Evolutionary conservation across 2,888 invertebrate genomes (phyloP), one percentile per base, ranked within the genome.

Genomic region (Mycalesis mineus): DNA sequence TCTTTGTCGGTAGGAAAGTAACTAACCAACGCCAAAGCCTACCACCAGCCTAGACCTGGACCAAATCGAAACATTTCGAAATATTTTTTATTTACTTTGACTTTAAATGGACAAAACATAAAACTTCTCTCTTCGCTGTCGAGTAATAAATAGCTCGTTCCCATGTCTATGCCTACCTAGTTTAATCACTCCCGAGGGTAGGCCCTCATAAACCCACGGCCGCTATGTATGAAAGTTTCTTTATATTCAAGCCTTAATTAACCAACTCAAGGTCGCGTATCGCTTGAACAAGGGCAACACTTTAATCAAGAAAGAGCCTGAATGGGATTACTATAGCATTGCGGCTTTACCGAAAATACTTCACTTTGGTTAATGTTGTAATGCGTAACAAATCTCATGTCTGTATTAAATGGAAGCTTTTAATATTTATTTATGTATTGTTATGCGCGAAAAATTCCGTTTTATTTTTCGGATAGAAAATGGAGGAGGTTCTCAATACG

Each of bases 161-260:
- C 31, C 47, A 29, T 52, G 33, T 7, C 33, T 51, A 52, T 41
- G 40, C 48, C 11, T 42, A 31, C 17, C 42, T 44, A 57, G 57
- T 52, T 52, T 36, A 57, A 57, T 57, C 52, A 41, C 57, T 14
- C 57, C 47, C 57, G n/a, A 51, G 57, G 52, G 45, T 52, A 37
- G 52, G 47, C 22, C 40, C 47, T 57, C 57, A 52, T 57, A 57
- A 57, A 52, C 40, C 57, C 22, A 17, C 47, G 44, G 50, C 50
- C 50, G 28, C 50, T 50, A 40, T 40, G 31, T 42, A 52, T 52
- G 57, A 52, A 57, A 57, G 31, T 57, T 57, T 57, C 57, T 52
- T 52, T 57, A 52, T 40, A 57, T 45, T 33, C 52, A 41, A 45
- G 52, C 22, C 52, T 52, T 57, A 52, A 57, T 57, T 45, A 57